A percentile compares a stretch with the other conserved stretches of the same genome.
Evolutionary conservation across 2,113 vertebrate genomes (phyloP).

Genomic region (Columbina picui): DNA sequence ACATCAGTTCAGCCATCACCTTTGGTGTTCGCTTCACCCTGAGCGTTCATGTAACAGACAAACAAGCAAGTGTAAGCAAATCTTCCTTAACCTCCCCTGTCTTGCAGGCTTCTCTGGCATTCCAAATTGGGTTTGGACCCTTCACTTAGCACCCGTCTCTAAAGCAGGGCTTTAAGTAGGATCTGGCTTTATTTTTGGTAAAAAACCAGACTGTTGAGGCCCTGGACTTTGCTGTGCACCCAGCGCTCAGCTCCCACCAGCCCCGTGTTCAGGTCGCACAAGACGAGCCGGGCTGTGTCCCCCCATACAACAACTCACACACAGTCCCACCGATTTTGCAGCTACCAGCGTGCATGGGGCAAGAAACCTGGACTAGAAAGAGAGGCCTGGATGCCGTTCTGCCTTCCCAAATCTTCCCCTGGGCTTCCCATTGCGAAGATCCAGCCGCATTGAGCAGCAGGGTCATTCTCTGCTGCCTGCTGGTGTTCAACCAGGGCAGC

Average conservation of each 20-base stretch:
- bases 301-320: background rate
- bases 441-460: background rate
- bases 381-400: background rate
- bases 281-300: background rate
- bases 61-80: background rate
- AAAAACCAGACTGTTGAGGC: background rate
- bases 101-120: background rate
- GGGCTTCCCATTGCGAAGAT: background rate
- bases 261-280: too few species aligned
- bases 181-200: background rate
- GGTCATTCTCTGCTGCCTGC: background rate
- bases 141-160: background rate
- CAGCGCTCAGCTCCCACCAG: background rate
- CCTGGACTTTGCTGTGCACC: background rate
- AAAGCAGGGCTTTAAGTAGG: background rate
- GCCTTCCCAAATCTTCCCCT: background rate
- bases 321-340: background rate
- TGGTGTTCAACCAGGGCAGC: background rate
- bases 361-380: background rate
- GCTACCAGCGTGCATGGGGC: fast-evolving
- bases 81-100: background rate
- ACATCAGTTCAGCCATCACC: background rate
- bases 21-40: background rate
- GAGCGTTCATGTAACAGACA: background rate
- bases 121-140: background rate